Evolutionary conservation across 2,797 vertebrate genomes (phyloP), one percentile per base, ranked within the genome.

Genomic region (Pteronotus mesoamericanus): DNA sequence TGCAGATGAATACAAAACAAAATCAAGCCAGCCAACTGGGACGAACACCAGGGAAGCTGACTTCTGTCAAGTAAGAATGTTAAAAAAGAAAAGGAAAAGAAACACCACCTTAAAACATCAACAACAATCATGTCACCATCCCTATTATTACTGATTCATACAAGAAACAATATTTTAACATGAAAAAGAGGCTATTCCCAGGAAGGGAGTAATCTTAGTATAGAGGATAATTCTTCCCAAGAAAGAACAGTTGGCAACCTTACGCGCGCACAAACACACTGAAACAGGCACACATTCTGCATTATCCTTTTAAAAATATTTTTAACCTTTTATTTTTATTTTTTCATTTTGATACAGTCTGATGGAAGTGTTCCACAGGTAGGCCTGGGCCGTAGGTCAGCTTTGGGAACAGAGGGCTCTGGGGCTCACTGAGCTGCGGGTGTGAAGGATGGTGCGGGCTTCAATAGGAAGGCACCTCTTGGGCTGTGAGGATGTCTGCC

Each of bases 61-160:
- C 42, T 53, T 96, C 77, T 15, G 39, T 53, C 34, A 29, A 79
- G 24, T 12, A 87, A 78, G 66, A 93, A 75, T 34, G 34, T 46
- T 26, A 80, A 85, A 85, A 87, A 86, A 82, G 59, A 79, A 92
- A 86, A 75, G 44, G 18, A 34, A 55, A 89, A 74, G 72, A 68
- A 93, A 95, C 6, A 32, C 7, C 4, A 55, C 46, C 34, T 86
- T 91, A 71, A 93, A 88, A 86, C 55, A n/a, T n/a, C n/a, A 61
- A 51, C 18, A 83, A 53, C 19, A 84, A 57, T 19, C 59, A 59
- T 75, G 19, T 19, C 18, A 53, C 74, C 2, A 6, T 71, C 68
- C 15, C 16, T 84, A 26, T 51, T 86, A 79, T 71, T 68, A 85
- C 16, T 32, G 86, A 51, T 44, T 94, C 6, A 8, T 74, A 75